Evolutionary conservation across 2,113 vertebrate genomes (phyloP).

Genomic region (Deroptyus accipitrinus): DNA sequence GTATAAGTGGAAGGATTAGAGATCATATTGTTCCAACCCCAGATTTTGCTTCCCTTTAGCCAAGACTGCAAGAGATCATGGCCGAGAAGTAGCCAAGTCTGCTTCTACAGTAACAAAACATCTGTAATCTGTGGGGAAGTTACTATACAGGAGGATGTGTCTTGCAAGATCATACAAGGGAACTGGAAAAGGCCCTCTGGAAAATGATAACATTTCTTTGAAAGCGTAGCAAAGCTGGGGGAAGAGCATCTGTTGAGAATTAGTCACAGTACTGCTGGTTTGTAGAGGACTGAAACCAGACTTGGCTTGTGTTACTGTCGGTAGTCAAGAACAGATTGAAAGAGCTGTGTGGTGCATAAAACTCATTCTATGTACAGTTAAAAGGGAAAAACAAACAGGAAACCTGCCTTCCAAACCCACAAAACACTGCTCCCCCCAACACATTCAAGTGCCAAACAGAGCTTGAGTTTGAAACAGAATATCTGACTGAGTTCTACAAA

Average conservation of each 20-base stretch:
- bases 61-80: neutral
- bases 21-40: neutral
- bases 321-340: neutral
- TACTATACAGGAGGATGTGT: accelerated
- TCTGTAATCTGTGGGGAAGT: neutral
- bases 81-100: neutral
- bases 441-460: neutral
- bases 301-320: neutral
- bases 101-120: neutral
- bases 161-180: neutral
- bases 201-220: neutral
- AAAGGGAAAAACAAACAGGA: neutral
- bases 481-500: neutral
- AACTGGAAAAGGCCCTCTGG: neutral
- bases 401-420: neutral
- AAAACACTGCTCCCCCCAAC: accelerated
- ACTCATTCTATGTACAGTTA: neutral
- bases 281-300: neutral
- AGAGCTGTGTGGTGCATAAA: neutral
- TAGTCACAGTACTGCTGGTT: neutral
- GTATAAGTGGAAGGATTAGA: neutral
- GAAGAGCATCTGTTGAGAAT: neutral
- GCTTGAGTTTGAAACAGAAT: neutral
- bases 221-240: neutral
- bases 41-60: neutral